Evolutionary conservation across 2,113 vertebrate species (phyloP).

Genomic region (Lagopus muta): DNA sequence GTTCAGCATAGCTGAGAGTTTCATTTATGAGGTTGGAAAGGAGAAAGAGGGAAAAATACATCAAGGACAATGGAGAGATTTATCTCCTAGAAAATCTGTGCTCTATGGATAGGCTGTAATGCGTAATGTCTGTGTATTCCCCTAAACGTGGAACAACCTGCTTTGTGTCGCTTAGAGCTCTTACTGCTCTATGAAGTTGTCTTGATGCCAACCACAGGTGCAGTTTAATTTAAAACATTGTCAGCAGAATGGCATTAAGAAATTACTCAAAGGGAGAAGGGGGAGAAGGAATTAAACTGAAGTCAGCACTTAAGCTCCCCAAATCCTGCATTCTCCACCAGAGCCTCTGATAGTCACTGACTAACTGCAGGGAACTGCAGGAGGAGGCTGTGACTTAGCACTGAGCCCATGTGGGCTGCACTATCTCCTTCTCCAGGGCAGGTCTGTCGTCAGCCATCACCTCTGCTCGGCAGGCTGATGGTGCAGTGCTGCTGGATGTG

Average conservation of each 20-base stretch:
- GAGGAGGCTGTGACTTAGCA: not conserved
- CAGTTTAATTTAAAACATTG: not conserved
- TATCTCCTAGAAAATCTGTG: accelerated
- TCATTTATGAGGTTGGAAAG: not conserved
- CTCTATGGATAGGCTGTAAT: not conserved
- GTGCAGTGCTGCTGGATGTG: accelerated
- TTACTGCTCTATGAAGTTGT: not conserved
- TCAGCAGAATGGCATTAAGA: not conserved
- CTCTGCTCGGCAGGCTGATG: not conserved
- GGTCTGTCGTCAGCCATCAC: no score
- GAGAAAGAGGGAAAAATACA: not conserved
- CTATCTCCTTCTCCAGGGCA: accelerated
- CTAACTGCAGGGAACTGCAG: accelerated
- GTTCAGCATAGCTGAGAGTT: not conserved
- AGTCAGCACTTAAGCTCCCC: accelerated
- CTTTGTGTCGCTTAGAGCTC: not conserved
- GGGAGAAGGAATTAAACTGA: not conserved
- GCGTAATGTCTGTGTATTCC: accelerated
- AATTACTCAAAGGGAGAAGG: not conserved
- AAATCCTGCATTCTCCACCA: accelerated
- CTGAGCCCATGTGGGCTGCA: accelerated
- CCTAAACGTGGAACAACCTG: not conserved
- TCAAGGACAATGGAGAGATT: not conserved
- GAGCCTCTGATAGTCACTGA: not conserved
- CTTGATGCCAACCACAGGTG: not conserved